Percentiles rank a stretch among this genome's conserved stretches.
phyloP scores from a whole-genome alignment of 2,888 invertebrate species.

The Dichetophora obliterata region DNA sequence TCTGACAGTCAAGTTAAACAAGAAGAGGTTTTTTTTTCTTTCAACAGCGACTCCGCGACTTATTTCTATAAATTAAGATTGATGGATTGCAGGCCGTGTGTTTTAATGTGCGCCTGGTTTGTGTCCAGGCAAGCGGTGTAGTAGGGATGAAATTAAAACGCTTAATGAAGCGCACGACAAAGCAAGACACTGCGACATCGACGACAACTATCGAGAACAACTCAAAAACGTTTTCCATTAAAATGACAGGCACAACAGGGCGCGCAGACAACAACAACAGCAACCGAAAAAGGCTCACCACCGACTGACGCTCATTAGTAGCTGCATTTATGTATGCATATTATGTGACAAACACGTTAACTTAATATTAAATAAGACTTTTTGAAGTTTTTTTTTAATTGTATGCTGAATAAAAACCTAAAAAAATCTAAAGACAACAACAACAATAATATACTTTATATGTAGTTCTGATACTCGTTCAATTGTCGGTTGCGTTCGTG shows the following conservation, averaged over 20 bases:
- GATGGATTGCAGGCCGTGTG: not conserved
- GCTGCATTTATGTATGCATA: not conserved
- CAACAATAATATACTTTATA: no score
- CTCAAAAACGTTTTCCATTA: no score
- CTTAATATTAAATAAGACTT: not conserved
- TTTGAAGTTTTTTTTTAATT: not conserved
- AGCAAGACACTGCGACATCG: not conserved
- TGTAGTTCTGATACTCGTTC: not conserved
- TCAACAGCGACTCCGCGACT: no score
- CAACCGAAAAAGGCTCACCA: not conserved
- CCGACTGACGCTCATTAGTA: conserved; percentile 11
- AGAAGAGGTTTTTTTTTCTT: no score
- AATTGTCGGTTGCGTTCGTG: conserved; percentile 1
- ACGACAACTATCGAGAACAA: not conserved
- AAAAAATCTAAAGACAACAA: not conserved
- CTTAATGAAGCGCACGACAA: not conserved
- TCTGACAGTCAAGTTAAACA: no score
- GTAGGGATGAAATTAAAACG: conserved; percentile 1
- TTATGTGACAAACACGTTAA: not conserved
- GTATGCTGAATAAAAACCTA: not conserved
- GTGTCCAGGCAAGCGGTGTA: not conserved
- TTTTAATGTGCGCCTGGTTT: conserved; percentile 10
- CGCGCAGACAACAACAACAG: conserved; percentile 6
- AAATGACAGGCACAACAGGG: no score
- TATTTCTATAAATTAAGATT: no score